A percentile compares a stretch with the other conserved stretches of the same genome.
Evolutionary conservation across 1,140 invertebrate species (phyloP).

Genomic region (Chelonus insularis): DNA sequence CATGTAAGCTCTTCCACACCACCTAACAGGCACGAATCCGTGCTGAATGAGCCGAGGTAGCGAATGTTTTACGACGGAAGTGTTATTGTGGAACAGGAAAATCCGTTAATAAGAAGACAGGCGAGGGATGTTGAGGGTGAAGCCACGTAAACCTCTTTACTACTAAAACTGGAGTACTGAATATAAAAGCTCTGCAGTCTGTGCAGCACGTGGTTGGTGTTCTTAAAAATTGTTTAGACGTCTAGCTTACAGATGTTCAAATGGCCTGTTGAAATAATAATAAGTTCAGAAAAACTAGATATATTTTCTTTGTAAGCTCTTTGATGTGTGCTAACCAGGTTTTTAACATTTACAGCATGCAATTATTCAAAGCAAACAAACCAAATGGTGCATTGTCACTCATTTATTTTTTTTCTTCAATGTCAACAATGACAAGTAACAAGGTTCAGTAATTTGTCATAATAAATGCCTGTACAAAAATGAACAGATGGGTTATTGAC

Average conservation of each 20-base stretch:
- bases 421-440: no score
- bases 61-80: not conserved
- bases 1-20: not conserved
- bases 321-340: no score
- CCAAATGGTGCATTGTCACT: no score
- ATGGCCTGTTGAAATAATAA: constrained; percentile 18
- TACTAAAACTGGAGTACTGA: not conserved
- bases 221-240: constrained; percentile 7
- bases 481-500: no score
- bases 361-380: no score
- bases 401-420: no score
- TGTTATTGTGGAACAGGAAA: constrained; percentile 4
- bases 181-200: not conserved
- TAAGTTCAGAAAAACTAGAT: not conserved
- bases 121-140: not conserved
- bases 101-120: constrained; percentile 14
- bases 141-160: no score
- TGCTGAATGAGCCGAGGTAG: not conserved
- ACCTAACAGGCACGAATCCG: not conserved
- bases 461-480: no score
- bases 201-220: constrained; percentile 1
- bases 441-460: no score
- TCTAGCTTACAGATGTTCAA: constrained; percentile 12
- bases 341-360: no score
- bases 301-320: not conserved